Evolutionary conservation across 1,140 invertebrate species (phyloP).

Genomic region (Cherax quadricarinatus): DNA sequence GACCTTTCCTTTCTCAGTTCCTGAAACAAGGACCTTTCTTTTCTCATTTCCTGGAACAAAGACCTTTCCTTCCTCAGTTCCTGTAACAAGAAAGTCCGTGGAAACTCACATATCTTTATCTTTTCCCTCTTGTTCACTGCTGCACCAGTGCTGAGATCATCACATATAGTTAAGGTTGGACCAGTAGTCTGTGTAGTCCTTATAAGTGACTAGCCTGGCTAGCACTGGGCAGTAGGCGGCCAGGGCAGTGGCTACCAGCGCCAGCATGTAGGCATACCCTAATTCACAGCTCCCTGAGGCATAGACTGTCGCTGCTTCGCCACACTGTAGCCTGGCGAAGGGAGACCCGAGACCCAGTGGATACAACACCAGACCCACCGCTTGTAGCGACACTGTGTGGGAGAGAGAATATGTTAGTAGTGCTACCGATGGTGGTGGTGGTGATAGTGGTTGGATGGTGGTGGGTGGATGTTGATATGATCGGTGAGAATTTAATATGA

Average conservation of each 20-base stretch:
- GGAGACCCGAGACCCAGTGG: slow-evolving; percentile 77
- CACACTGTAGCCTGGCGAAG: slow-evolving; percentile 77
- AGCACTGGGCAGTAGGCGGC: slow-evolving; percentile 77
- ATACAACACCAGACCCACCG: slow-evolving; percentile 76
- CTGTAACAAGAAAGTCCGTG: no score
- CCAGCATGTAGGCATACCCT: slow-evolving; percentile 78
- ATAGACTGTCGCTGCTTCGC: slow-evolving; percentile 74
- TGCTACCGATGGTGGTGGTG: background rate
- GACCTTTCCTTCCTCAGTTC: no score
- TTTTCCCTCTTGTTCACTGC: background rate
- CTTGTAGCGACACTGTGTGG: slow-evolving; percentile 66
- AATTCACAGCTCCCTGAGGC: slow-evolving; percentile 76
- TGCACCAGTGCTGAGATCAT: background rate
- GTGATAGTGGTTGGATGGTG: background rate
- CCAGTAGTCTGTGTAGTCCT: slow-evolving; percentile 71
- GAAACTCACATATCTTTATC: background rate
- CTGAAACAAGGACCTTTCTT: no score
- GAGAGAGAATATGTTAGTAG: background rate
- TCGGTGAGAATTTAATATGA: no score
- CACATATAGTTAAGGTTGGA: slow-evolving; percentile 71
- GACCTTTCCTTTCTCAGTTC: no score
- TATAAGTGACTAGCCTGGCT: slow-evolving; percentile 74
- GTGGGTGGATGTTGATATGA: no score
- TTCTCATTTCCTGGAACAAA: no score
- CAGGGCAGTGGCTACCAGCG: slow-evolving; percentile 77